Base-by-base conservation (phyloP, 2,797 vertebrate genomes). In the Oceanodroma leucorhoa region DNA sequence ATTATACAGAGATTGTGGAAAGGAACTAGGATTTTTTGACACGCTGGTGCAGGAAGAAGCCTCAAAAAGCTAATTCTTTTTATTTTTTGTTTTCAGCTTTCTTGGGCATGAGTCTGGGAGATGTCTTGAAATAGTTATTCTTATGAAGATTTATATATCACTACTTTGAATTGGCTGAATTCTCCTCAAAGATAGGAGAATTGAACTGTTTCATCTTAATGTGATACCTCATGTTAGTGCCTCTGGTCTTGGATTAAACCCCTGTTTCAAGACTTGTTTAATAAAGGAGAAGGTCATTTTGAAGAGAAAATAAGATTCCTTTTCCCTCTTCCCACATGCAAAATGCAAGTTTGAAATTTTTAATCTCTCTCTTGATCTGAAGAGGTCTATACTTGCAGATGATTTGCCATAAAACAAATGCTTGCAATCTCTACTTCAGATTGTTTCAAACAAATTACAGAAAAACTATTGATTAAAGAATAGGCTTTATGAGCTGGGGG, bases 221-320 rank as follows among this genome's bases (percentile, higher is more conserved):
- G 34, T 83, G 80, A 96, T 97, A 98, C 97, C 97, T 98, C 97
- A 97, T 91, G 91, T 93, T 94, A 90, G 85, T 96, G 61, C 95
- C 75, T 94, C 43, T 96, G 89, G 71, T 95, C 96, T 96, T 96
- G 83, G 78, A 96, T 95, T 96, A 86, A 94, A 84, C 83, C 75
- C 19, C 27, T 17, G 30, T 70, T 96, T 95, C 96, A 95, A 96
- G 90, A 93, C 90, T 83, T 57, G 5, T 93, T 64, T 95, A 88
- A 77, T 88, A 58, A 65, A 94, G 62, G 60, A 91, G 86, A 82
- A 87, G 51, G 91, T 93, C 23, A 45, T 40, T 91, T 90, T 75
- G 72, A 92, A 66, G 73, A 69, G 84, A 93, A 97, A 90, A 70
- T 62, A 80, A 93, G 60, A 65, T 89, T 89, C 0, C 2, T 96